Percentiles rank a stretch among this genome's conserved stretches.
Evolutionary conservation across 2,797 vertebrate species (phyloP).

Genomic region (Pogoniulus pusillus): DNA sequence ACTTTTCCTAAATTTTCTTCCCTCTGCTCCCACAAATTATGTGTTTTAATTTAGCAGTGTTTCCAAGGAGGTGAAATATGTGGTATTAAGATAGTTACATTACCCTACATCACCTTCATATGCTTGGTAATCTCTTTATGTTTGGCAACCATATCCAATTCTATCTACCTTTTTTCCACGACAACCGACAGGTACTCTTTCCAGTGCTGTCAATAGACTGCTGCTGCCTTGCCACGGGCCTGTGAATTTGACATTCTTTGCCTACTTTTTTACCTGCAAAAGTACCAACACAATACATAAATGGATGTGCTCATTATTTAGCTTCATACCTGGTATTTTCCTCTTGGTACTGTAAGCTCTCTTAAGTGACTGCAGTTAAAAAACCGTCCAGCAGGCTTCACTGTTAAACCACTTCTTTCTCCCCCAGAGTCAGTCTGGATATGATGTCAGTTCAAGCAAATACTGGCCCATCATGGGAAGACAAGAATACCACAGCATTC

Average conservation of each 20-base stretch:
- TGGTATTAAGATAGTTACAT: neutral
- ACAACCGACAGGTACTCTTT: neutral
- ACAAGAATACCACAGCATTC: conserved; percentile 90
- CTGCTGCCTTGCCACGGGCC: neutral
- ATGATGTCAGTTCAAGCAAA: conserved; percentile 98
- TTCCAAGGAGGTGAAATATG: neutral
- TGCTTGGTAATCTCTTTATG: neutral
- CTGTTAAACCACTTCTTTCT: conserved; percentile 20
- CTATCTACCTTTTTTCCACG: neutral
- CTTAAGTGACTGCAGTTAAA: neutral
- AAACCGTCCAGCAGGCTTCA: neutral
- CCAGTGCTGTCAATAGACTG: neutral
- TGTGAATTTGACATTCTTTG: neutral
- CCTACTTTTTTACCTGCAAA: neutral
- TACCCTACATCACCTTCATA: neutral
- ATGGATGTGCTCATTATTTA: neutral
- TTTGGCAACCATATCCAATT: neutral
- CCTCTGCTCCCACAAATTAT: neutral
- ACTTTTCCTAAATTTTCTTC: neutral
- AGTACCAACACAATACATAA: neutral
- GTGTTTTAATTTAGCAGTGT: neutral
- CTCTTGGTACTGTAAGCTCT: neutral
- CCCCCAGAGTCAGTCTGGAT: conserved; percentile 92
- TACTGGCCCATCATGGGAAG: conserved; percentile 88
- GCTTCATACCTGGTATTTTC: neutral